Evolutionary conservation across 1,140 invertebrate genomes (phyloP), one percentile per base, ranked within the genome.

Genomic region (Saccostrea glomerata): DNA sequence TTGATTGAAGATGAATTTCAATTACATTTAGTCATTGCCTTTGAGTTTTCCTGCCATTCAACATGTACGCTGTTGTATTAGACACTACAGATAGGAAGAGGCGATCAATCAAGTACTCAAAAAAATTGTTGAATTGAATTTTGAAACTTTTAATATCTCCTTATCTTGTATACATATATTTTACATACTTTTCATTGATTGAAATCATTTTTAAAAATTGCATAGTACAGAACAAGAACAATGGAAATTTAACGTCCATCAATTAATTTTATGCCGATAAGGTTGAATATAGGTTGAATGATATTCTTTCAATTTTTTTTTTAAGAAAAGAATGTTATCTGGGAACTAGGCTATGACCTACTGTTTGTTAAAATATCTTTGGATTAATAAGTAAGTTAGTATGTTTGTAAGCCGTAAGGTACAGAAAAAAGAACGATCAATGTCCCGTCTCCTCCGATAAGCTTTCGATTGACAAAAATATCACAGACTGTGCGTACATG

Each of bases 401-500:
- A 47, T 47, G 70, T 77, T 25, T 30, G 70, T 77, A 30, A 25
- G 70, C 25, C 70, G 15, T n/a, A n/a, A 20, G 58, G 58, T 63
- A n/a, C 58, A 63, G 58, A 63, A 63, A 63, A 25, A 63, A 47
- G 11, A 0, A 30, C 15, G 70, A 77, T 77, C 70, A 77, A 77
- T 77, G 70, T 77, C 70, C 70, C 30, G 30, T 25, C 30, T 30
- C 12, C 70, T 6, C 17, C 13, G 25, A 30, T 30, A 77, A 77
- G 70, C 70, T 77, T 77, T 25, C 70, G 70, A 77, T 77, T 77
- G 70, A 77, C 70, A 77, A 77, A 77, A 77, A 77, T 77, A 77
- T 30, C 70, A 36, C 70, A 77, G 5, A 7, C 70, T 30, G 23
- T 77, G 70, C 70, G 25, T 77, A 77, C 70, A 77, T 77, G 70